Evolutionary conservation across 1,140 invertebrate species (phyloP), one percentile per base, ranked within the genome.

Genomic region (Danaus melanippus): DNA sequence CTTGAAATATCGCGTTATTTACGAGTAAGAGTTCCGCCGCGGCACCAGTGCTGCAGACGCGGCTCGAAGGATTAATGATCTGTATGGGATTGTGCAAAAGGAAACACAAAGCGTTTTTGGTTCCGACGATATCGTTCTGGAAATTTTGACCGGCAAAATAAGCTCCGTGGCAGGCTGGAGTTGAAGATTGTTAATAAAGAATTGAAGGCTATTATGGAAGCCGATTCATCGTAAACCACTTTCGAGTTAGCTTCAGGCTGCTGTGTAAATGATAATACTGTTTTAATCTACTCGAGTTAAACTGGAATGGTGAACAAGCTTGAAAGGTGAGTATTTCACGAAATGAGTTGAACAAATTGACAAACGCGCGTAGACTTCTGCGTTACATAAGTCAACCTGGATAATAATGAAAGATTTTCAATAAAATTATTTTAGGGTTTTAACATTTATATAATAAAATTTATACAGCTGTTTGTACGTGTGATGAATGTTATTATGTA

Each of bases 11-110:
- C 46, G 7, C 12, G 21, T 32, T 32, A 32, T 32, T 32, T 32
- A 32, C 17, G 46, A 47, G 46, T 47, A 12, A 5, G 46, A 47
- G 15, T 47, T 47, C 46, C 46, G 9, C 12, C 46, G 46, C 15
- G 46, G 3, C 46, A 47, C 15, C 46, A 17, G 21, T 47, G 46
- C 8, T 17, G 15, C 9, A 17, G 15, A 17, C 39, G 17, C 5
- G 46, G 46, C 15, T 47, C 8, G 12, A 47, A 15, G 15, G 9
- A 17, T 15, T 15, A 47, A 12, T 47, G 9, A 12, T 12, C 6
- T 47, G 46, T 47, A 47, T 47, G 5, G 11, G 1, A 12, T 1
- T 15, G 46, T 47, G 10, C 46, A 47, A 15, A 47, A 47, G 46
- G 17, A 47, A 47, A 47, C 3, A 47, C 46, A 46, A 6, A 32